phyloP scores from a whole-genome alignment of 2,797 vertebrate genomes.

The Eutrigla gurnardus region DNA sequence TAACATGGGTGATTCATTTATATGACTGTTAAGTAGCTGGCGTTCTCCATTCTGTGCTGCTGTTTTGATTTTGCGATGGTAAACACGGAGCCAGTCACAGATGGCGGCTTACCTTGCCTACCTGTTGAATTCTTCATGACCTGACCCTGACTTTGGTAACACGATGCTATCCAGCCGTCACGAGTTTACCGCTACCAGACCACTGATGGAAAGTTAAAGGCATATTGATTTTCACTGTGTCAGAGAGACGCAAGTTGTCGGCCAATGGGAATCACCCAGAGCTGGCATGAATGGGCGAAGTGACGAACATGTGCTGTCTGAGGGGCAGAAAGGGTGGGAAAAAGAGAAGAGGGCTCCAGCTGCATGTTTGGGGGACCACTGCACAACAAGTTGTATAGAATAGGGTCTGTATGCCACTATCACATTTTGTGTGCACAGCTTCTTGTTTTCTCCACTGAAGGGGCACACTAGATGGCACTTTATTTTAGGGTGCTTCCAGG shows the following conservation, averaged over 20 bases:
- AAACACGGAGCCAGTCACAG: constrained; percentile 63
- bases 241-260: constrained; percentile 24
- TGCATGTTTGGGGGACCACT: too few relatives aligned
- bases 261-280: constrained; percentile 41
- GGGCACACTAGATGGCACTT: not conserved
- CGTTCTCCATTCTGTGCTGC: not conserved
- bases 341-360: too few relatives aligned
- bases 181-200: constrained; percentile 30
- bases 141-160: constrained; percentile 70
- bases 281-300: constrained; percentile 23
- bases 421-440: too few relatives aligned
- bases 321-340: not conserved
- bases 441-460: not conserved
- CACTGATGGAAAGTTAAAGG: constrained; percentile 68
- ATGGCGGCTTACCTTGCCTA: constrained; percentile 49
- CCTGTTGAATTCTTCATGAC: constrained; percentile 83
- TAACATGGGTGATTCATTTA: not conserved
- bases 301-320: not conserved
- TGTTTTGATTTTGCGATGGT: constrained; percentile 63
- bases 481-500: not conserved
- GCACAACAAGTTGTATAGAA: too few relatives aligned
- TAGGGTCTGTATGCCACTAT: too few relatives aligned
- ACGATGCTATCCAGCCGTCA: constrained; percentile 59
- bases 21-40: not conserved
- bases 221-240: constrained; percentile 64